Conservation (phyloP, 2,797 vertebrate species). For the Manis pentadactyla region DNA sequence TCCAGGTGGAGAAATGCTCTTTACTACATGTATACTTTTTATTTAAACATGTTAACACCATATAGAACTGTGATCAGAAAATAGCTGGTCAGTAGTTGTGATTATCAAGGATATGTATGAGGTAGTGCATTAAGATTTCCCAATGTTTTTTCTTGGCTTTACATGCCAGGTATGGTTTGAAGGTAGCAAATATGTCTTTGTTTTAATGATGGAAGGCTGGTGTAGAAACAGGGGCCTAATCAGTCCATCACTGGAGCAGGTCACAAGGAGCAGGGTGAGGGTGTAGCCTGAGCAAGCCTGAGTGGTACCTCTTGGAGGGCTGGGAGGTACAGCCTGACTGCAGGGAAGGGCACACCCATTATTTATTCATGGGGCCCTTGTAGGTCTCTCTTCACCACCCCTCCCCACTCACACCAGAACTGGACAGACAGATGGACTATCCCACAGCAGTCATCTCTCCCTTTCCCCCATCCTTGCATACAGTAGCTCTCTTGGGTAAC, state of each 20-base stretch:
- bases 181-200: neutral
- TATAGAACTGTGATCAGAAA: neutral
- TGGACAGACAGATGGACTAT: neutral
- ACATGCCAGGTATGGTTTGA: neutral
- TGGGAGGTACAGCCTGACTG: neutral
- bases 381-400: neutral
- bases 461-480: neutral
- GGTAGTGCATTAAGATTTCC: neutral
- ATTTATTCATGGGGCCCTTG: neutral
- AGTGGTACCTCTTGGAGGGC: neutral
- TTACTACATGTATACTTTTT: neutral
- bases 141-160: neutral
- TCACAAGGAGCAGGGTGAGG: neutral
- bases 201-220: neutral
- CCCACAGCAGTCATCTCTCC: neutral
- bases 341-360: neutral
- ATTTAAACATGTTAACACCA: neutral
- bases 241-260: neutral
- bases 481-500: neutral
- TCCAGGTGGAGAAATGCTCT: neutral
- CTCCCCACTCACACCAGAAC: no score
- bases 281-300: neutral
- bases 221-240: neutral
- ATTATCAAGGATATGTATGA: neutral
- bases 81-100: neutral